Conservation (phyloP, 2,888 invertebrate species). For the Pogonocherus hispidulus region DNA sequence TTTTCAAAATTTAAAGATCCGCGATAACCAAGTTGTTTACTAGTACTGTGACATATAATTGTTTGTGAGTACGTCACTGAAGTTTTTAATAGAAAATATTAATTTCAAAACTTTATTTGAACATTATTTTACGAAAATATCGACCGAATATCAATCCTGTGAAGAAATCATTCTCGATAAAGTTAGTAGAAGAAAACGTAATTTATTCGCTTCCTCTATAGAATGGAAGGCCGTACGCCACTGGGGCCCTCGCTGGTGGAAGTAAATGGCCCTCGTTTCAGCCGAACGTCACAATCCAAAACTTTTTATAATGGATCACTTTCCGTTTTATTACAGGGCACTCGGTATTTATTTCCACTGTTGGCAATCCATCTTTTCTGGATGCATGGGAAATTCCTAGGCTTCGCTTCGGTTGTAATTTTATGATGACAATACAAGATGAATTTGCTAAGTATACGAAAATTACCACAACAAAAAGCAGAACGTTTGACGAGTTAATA, state of each 20-base stretch:
- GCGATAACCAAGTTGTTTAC: no score
- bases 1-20: no score
- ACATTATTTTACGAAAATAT: no score
- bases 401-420: neutral
- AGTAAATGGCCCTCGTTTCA: slow-evolving; percentile 49
- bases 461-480: no score
- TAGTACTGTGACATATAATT: no score
- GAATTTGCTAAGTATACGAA: neutral
- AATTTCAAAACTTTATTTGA: no score
- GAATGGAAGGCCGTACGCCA: neutral
- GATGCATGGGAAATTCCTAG: neutral
- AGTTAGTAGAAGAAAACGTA: neutral
- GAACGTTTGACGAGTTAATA: no score
- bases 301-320: slow-evolving; percentile 56
- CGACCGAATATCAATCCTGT: no score
- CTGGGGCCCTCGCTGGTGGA: neutral
- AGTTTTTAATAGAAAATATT: no score
- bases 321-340: slow-evolving; percentile 50
- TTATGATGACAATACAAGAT: neutral
- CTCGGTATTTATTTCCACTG: slow-evolving; percentile 28
- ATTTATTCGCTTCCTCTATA: no score
- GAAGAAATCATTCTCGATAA: no score
- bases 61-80: no score
- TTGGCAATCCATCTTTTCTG: slow-evolving; percentile 30
- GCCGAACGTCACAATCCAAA: slow-evolving; percentile 52